Conservation (phyloP, 2,113 vertebrate species). For the Trichomycterus rosablanca region DNA sequence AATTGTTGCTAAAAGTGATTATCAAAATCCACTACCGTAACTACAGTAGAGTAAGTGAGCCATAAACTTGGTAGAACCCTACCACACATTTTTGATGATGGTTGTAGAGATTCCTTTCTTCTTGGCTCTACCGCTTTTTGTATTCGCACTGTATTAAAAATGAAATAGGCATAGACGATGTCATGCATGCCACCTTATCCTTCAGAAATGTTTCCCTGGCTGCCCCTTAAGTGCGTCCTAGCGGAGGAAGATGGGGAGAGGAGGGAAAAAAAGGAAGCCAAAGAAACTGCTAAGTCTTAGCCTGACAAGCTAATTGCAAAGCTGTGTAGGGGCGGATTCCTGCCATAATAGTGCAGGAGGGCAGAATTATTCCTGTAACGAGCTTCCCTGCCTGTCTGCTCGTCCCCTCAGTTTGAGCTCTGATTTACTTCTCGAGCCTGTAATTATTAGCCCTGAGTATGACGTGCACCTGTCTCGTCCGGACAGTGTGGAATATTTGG, state of each 20-base stretch:
- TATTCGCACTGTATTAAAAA: conserved; percentile 33
- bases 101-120: not conserved
- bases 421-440: conserved; percentile 32
- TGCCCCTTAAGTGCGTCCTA: not conserved
- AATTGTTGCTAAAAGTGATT: too few species aligned
- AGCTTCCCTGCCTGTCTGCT: conserved; percentile 18
- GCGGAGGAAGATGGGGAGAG: conserved; percentile 12
- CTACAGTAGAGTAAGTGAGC: too few species aligned
- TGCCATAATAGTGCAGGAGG: conserved; percentile 41
- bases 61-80: too few species aligned
- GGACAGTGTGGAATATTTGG: conserved; percentile 2
- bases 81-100: too few species aligned
- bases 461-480: conserved; percentile 33
- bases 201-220: not conserved
- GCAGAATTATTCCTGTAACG: conserved; percentile 33
- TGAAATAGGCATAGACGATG: not conserved
- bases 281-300: conserved; percentile 18
- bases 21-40: too few species aligned
- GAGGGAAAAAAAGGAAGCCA: conserved; percentile 16
- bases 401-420: conserved; percentile 27
- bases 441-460: conserved; percentile 43
- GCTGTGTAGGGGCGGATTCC: conserved; percentile 42
- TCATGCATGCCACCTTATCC: not conserved
- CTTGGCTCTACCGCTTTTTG: conserved; percentile 9
- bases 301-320: conserved; percentile 56